Evolutionary conservation across 2,888 invertebrate species (phyloP).

Genomic region (Spodoptera exigua): DNA sequence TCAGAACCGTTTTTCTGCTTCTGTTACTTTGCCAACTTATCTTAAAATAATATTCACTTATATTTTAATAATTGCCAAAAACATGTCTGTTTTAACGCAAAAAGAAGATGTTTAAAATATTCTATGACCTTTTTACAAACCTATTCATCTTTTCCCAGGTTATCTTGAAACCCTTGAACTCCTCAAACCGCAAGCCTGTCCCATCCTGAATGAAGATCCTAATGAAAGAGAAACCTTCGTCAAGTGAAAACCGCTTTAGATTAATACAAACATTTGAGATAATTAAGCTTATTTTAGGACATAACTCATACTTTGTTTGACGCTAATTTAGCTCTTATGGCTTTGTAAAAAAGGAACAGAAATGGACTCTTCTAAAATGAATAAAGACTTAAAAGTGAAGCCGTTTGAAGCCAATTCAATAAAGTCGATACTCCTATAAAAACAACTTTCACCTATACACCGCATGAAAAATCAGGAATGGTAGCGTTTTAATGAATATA

Average conservation of each 20-base stretch:
- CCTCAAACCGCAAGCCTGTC: conserved; percentile 13
- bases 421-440: neutral
- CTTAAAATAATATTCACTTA: too few species aligned
- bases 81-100: too few species aligned
- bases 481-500: conserved; percentile 21
- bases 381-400: neutral
- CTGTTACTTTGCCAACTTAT: too few species aligned
- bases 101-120: neutral
- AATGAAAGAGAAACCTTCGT: conserved; percentile 7
- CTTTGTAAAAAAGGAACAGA: neutral
- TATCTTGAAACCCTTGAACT: conserved; percentile 18
- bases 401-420: neutral
- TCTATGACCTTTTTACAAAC: conserved; percentile 8
- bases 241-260: conserved; percentile 9
- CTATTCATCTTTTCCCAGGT: conserved; percentile 22
- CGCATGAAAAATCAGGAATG: neutral
- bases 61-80: too few species aligned
- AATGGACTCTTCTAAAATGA: neutral
- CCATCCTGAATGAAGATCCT: conserved; percentile 21
- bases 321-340: neutral
- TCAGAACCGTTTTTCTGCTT: too few species aligned
- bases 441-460: neutral
- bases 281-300: neutral
- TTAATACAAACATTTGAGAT: conserved; percentile 14
- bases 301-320: neutral